phyloP scores from a whole-genome alignment of 2,797 vertebrate species.

The Pipistrellus pipistrellus region DNA sequence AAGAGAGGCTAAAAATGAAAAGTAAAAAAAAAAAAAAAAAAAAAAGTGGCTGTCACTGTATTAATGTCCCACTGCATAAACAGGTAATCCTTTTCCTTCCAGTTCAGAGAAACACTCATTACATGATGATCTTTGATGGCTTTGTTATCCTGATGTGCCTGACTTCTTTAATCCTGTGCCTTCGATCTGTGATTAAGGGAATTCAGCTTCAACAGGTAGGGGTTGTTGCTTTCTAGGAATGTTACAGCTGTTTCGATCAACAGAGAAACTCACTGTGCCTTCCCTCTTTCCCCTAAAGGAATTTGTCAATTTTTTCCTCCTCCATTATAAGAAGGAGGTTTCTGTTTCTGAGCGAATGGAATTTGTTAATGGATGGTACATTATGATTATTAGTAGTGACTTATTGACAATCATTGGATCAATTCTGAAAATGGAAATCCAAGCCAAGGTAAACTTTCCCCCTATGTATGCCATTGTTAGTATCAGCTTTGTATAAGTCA shows the following conservation, averaged over 20 bases:
- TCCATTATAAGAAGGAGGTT: constrained; percentile 89
- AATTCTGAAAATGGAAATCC: constrained; percentile 96
- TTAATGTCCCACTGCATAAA: background rate
- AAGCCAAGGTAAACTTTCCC: constrained; percentile 92
- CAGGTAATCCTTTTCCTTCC: constrained; percentile 70
- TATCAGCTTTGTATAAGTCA: background rate
- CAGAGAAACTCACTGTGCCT: background rate
- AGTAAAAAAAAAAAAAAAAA: background rate
- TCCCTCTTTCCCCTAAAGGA: constrained; percentile 88
- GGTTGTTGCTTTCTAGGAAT: background rate
- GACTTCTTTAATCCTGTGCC: constrained; percentile 93
- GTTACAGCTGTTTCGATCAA: background rate
- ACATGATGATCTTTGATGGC: constrained; percentile 93
- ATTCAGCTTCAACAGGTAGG: constrained; percentile 94
- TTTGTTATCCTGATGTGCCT: constrained; percentile 93
- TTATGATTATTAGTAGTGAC: constrained; percentile 95
- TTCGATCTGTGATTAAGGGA: constrained; percentile 93
- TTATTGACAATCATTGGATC: constrained; percentile 93
- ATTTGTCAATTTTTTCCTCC: constrained; percentile 90
- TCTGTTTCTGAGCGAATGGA: constrained; percentile 93
- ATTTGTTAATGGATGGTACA: constrained; percentile 96
- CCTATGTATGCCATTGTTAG: background rate
- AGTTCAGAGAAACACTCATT: constrained; percentile 94
- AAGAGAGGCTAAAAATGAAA: constrained; percentile 5
- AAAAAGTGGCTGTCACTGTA: background rate